Conservation (phyloP, 2,797 vertebrate genomes). For the Tinamus major region DNA sequence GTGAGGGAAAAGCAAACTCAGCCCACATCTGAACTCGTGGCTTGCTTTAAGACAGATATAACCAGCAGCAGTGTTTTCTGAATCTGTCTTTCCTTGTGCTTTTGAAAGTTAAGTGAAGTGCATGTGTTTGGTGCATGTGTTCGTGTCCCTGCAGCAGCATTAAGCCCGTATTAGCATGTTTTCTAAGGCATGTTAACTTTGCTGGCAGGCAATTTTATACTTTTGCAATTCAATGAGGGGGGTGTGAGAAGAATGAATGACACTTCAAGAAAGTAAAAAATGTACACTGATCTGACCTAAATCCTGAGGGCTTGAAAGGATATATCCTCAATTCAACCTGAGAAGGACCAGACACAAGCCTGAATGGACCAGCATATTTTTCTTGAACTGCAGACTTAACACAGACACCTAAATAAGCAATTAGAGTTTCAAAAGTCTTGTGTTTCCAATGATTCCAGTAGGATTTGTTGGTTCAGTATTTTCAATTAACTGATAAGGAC, state of each 20-base stretch:
- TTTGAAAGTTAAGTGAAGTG: neutral
- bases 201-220: neutral
- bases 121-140: neutral
- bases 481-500: slow-evolving; percentile 11
- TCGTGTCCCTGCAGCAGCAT: neutral
- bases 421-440: neutral
- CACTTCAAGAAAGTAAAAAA: neutral
- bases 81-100: neutral
- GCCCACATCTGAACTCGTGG: neutral
- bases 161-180: fast-evolving
- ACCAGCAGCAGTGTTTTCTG: neutral
- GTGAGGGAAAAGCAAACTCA: neutral
- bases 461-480: slow-evolving; percentile 1
- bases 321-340: neutral
- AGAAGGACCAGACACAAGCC: neutral
- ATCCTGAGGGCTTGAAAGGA: neutral
- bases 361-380: neutral
- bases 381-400: neutral
- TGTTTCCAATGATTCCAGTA: neutral
- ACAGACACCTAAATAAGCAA: neutral
- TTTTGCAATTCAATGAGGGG: neutral
- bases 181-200: fast-evolving
- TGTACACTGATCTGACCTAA: neutral
- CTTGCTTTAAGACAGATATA: neutral
- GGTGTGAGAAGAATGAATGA: neutral